Conservation (phyloP, 2,113 vertebrate species). For the Istiophorus platypterus region DNA sequence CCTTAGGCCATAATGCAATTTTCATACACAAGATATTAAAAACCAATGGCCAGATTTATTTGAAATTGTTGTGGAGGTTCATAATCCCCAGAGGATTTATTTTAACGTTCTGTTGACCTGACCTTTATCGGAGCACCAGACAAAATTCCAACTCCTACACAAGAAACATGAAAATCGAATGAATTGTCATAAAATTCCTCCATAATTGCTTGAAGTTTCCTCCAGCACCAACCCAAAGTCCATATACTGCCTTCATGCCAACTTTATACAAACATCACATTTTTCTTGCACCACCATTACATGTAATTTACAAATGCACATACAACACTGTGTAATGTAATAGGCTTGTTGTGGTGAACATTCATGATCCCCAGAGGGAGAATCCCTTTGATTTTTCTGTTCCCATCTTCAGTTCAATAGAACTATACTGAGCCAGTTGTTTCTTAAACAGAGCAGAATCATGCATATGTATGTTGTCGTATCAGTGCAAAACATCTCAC, state of each 20-base stretch:
- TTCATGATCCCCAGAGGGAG: background rate
- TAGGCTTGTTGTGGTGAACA: background rate
- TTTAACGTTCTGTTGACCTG: too few relatives aligned
- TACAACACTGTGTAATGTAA: background rate
- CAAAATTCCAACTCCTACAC: too few relatives aligned
- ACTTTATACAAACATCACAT: background rate
- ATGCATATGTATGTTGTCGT: slow-evolving; percentile 18
- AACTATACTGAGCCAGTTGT: background rate
- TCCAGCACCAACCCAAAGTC: background rate
- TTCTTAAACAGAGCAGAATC: background rate
- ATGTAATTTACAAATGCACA: background rate
- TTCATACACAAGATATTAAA: too few relatives aligned
- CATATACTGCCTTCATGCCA: background rate
- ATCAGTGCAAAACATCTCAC: slow-evolving; percentile 15
- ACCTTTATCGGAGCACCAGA: too few relatives aligned
- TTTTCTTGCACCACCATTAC: background rate
- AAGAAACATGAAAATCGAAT: too few relatives aligned
- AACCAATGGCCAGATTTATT: too few relatives aligned
- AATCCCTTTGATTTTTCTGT: background rate
- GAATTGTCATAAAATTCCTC: too few relatives aligned
- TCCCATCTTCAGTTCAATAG: background rate
- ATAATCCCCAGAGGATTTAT: too few relatives aligned
- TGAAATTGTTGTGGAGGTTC: too few relatives aligned
- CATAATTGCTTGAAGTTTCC: too few relatives aligned
- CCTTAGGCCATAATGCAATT: too few relatives aligned